These are phyloP conservation scores for Salvelinus namaycush DNA, from an alignment of 2,113 vertebrate species.

Conservation along the genomic window DNA sequence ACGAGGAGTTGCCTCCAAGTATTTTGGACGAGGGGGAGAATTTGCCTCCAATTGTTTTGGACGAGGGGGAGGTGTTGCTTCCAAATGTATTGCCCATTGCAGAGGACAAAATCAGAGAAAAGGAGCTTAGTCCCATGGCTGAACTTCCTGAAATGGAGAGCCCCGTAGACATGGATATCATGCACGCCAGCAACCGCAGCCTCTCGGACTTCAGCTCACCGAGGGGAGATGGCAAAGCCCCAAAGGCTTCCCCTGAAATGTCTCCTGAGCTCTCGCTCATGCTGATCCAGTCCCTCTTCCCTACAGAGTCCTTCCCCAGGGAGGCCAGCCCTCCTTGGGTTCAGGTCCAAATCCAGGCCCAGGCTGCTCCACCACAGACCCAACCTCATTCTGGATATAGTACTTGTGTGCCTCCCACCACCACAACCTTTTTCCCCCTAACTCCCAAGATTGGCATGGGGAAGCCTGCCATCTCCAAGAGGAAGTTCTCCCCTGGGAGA, in stretches of 20 bases:
- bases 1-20: conserved; percentile 15
- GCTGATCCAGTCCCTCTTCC: conserved; percentile 76
- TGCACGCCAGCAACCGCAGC: conserved; percentile 67
- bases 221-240: conserved; percentile 63
- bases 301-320: conserved; percentile 78
- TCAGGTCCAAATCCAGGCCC: neutral
- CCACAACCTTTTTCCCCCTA: conserved; percentile 80
- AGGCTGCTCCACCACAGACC: too few species aligned
- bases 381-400: conserved; percentile 42
- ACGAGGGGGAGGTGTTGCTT: conserved; percentile 10
- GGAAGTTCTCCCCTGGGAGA: conserved; percentile 95
- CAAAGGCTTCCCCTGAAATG: conserved; percentile 62
- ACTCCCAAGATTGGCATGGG: conserved; percentile 98
- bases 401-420: conserved; percentile 64
- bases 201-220: conserved; percentile 69
- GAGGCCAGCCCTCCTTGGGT: conserved; percentile 52
- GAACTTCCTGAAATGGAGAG: neutral
- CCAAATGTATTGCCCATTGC: neutral
- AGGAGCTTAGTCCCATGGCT: neutral
- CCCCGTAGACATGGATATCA: conserved; percentile 45
- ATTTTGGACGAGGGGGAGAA: too few species aligned
- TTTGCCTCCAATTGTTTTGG: neutral
- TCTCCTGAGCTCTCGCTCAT: conserved; percentile 70
- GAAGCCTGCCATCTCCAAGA: conserved; percentile 96
- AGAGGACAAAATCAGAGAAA: neutral